A percentile compares a stretch with the other conserved stretches of the same genome.
phyloP scores from a whole-genome alignment of 2,113 vertebrate genomes.

The Barnardius zonarius region DNA sequence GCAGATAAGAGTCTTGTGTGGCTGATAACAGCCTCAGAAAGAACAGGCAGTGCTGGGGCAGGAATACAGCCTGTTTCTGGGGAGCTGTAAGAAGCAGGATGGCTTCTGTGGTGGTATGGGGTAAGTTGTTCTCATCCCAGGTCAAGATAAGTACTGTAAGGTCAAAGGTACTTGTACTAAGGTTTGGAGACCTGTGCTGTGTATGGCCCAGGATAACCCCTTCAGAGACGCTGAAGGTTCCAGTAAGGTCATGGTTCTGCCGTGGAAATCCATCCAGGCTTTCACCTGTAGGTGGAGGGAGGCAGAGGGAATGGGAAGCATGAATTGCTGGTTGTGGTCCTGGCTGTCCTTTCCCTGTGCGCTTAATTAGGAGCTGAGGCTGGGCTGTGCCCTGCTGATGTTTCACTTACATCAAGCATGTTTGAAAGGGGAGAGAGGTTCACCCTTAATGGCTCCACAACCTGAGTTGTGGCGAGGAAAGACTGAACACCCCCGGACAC shows the following conservation, averaged over 20 bases:
- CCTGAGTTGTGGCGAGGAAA: not conserved
- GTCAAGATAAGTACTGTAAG: not conserved
- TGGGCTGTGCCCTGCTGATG: not conserved
- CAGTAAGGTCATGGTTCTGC: not conserved
- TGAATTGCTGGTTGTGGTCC: not conserved
- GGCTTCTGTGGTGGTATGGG: not conserved
- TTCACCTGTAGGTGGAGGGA: fast-evolving
- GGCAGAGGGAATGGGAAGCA: not conserved
- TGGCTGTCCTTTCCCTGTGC: not conserved
- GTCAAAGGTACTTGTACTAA: not conserved
- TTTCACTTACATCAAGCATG: not conserved
- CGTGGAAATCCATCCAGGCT: not conserved
- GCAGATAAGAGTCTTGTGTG: not conserved
- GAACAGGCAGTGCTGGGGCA: not conserved
- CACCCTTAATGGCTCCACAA: not conserved
- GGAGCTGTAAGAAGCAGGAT: not conserved
- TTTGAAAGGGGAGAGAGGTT: not conserved
- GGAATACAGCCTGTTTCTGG: not conserved
- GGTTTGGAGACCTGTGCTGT: not conserved
- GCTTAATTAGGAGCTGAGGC: not conserved
- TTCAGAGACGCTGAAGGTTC: not conserved
- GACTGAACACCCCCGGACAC: not conserved
- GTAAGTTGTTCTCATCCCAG: not conserved
- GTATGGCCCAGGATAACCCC: not conserved
- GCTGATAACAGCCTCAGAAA: not conserved